These are phyloP conservation scores for Pelecanoides urinatrix DNA, from an alignment of 2,113 vertebrate genomes.

Conservation along the genomic window DNA sequence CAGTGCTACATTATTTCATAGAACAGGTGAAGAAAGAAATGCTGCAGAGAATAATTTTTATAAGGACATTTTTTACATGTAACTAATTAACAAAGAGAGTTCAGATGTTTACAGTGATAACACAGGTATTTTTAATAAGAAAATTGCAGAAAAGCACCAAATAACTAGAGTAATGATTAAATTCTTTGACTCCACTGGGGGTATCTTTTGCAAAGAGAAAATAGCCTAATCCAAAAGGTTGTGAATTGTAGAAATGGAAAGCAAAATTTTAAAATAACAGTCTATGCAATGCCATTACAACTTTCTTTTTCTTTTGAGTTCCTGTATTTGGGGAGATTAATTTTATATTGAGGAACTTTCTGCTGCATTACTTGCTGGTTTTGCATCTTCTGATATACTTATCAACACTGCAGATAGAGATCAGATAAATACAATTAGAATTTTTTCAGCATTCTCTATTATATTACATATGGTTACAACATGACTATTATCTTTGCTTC, in stretches of 20 bases:
- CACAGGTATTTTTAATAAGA: background rate
- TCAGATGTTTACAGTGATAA: background rate
- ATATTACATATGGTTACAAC: background rate
- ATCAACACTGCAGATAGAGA: background rate
- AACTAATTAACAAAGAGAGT: background rate
- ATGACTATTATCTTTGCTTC: background rate
- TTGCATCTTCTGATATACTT: background rate
- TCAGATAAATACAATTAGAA: background rate
- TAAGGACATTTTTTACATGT: background rate
- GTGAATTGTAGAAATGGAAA: background rate
- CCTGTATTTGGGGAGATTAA: background rate
- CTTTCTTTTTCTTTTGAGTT: background rate
- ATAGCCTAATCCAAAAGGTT: background rate
- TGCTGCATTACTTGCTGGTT: background rate
- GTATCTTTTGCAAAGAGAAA: background rate
- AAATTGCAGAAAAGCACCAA: background rate
- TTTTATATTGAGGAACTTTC: background rate
- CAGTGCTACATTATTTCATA: background rate
- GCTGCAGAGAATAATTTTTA: background rate
- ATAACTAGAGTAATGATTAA: background rate
- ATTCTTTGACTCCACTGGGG: background rate
- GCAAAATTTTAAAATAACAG: background rate
- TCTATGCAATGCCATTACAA: background rate
- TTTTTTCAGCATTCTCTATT: constrained; percentile 33
- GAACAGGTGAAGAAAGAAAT: background rate